These are phyloP conservation scores for Sturnus vulgaris DNA, from an alignment of 2,113 vertebrate genomes.

Conservation along the genomic window DNA sequence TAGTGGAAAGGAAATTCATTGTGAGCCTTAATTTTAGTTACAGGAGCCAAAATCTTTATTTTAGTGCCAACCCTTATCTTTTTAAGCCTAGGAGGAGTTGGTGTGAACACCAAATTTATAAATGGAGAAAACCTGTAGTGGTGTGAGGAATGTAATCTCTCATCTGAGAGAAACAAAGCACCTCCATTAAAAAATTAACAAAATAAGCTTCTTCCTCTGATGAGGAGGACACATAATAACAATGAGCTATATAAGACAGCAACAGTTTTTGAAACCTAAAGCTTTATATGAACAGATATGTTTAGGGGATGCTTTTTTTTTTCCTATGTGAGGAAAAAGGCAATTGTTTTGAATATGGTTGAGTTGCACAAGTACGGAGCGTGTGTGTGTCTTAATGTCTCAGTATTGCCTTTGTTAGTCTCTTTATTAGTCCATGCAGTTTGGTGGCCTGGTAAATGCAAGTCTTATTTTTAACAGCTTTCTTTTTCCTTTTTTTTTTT, in stretches of 20 bases:
- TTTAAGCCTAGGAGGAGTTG: constrained; percentile 4
- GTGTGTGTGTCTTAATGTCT: constrained; percentile 63
- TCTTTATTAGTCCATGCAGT: constrained; percentile 50
- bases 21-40: constrained; percentile 68
- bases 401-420: constrained; percentile 62
- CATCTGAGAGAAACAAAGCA: constrained; percentile 32
- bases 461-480: constrained; percentile 67
- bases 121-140: background rate
- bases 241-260: background rate
- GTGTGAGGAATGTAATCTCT: constrained; percentile 43
- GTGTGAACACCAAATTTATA: background rate
- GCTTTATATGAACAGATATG: constrained; percentile 48
- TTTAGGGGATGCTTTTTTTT: constrained; percentile 26
- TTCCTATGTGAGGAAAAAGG: constrained; percentile 15
- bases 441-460: constrained; percentile 62
- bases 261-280: constrained; percentile 23
- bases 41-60: constrained; percentile 55
- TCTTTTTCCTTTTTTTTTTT: background rate
- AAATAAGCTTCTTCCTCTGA: background rate
- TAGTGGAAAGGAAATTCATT: background rate
- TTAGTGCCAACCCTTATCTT: constrained; percentile 51
- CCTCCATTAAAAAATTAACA: background rate
- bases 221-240: background rate
- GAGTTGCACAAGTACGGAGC: constrained; percentile 55
- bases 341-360: constrained; percentile 42